Percentiles rank a stretch among this genome's conserved stretches.
These are phyloP conservation scores for Archegozetes longisetosus DNA, from an alignment of 1,140 invertebrate species.

Conservation along the genomic window DNA sequence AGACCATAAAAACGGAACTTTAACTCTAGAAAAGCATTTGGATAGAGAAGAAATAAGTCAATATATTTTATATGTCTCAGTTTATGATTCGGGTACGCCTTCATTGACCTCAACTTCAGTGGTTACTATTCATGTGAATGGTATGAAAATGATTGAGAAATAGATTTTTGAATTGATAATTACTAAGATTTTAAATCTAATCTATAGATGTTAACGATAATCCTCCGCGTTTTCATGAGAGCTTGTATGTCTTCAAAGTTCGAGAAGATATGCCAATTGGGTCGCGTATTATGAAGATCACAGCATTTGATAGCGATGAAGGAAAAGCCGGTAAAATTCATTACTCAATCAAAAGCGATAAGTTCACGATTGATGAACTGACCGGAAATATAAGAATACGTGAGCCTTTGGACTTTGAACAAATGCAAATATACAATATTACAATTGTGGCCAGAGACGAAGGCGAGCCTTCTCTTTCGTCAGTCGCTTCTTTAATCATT, in stretches of 20 bases:
- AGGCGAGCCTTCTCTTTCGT: conserved; percentile 18
- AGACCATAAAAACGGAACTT: conserved; percentile 53
- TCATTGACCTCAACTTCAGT: conserved; percentile 72
- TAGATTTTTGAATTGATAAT: neutral
- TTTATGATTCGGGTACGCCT: conserved; percentile 67
- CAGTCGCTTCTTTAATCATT: conserved; percentile 16
- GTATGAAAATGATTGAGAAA: neutral
- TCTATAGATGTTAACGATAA: conserved; percentile 85
- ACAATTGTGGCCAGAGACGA: conserved; percentile 20
- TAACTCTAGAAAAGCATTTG: conserved; percentile 52
- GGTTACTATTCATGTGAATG: conserved; percentile 66
- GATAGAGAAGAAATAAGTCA: conserved; percentile 65
- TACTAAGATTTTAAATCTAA: conserved; percentile 24
- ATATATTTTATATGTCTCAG: conserved; percentile 34
- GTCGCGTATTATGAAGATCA: conserved; percentile 62
- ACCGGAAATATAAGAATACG: conserved; percentile 70
- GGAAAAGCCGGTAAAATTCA: conserved; percentile 53
- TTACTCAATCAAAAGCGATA: conserved; percentile 60
- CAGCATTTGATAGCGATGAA: conserved; percentile 70
- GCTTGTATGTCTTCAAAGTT: conserved; percentile 53
- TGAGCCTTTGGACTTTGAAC: conserved; percentile 43
- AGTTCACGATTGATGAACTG: conserved; percentile 64
- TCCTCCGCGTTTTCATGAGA: conserved; percentile 49
- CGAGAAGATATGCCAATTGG: conserved; percentile 78
- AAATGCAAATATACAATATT: conserved; percentile 21